These are phyloP conservation scores for Diabrotica balteata DNA, from an alignment of 2,888 invertebrate species.

Conservation along the genomic window DNA sequence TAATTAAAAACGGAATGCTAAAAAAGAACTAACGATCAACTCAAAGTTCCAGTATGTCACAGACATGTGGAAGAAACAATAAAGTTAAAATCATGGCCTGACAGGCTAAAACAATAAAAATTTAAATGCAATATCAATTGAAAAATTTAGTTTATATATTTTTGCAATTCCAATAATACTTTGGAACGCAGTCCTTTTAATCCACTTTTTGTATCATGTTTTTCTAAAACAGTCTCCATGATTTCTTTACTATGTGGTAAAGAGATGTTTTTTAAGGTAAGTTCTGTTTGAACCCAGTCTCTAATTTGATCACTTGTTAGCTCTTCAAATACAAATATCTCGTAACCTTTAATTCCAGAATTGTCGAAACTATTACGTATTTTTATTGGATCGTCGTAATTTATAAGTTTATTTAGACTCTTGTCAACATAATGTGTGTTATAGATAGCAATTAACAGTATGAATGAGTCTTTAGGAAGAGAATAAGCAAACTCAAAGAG, in stretches of 20 bases:
- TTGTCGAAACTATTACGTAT: constrained; percentile 42
- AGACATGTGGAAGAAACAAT: too few relatives aligned
- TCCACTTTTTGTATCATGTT: constrained; percentile 44
- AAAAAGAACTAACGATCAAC: too few relatives aligned
- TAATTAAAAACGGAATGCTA: too few relatives aligned
- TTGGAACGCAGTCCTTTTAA: constrained; percentile 47
- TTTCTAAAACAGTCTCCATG: constrained; percentile 38
- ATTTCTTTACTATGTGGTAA: constrained; percentile 31
- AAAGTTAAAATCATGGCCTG: too few relatives aligned
- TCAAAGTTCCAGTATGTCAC: too few relatives aligned
- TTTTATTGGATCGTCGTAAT: constrained; percentile 37
- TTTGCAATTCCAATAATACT: constrained; percentile 38
- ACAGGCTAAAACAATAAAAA: too few relatives aligned
- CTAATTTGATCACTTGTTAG: constrained; percentile 41
- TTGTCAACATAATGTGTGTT: constrained; percentile 46
- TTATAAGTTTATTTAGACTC: constrained; percentile 39
- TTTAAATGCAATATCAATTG: too few relatives aligned
- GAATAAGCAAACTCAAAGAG: constrained; percentile 44
- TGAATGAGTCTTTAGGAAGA: constrained; percentile 40
- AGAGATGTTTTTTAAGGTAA: constrained; percentile 34
- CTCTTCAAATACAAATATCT: constrained; percentile 46
- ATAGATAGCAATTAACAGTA: constrained; percentile 48
- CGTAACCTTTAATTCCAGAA: constrained; percentile 35
- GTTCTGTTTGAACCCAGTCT: constrained; percentile 42
- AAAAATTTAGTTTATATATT: constrained; percentile 13